These are phyloP conservation scores for Phalacrocorax carbo DNA, from an alignment of 2,113 vertebrate species.

Conservation along the genomic window DNA sequence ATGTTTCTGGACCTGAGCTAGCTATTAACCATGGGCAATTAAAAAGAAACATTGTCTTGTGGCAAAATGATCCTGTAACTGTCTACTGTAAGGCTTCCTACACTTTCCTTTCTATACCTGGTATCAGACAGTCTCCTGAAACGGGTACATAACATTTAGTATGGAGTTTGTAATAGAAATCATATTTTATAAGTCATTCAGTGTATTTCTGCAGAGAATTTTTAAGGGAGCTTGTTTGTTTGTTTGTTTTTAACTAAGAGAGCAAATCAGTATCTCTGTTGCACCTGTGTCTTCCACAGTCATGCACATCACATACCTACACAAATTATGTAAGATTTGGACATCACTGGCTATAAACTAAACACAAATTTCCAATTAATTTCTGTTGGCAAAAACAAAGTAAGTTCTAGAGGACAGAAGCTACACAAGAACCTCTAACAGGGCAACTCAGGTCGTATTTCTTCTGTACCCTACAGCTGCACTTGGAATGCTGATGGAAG, in stretches of 20 bases:
- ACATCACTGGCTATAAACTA: neutral
- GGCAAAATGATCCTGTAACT: neutral
- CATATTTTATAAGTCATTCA: neutral
- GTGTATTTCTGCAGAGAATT: neutral
- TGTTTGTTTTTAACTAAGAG: neutral
- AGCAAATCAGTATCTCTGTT: neutral
- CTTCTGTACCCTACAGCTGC: neutral
- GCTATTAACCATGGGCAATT: neutral
- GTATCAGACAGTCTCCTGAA: neutral
- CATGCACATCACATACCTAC: neutral
- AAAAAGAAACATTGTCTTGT: neutral
- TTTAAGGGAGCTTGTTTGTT: neutral
- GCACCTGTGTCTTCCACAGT: neutral
- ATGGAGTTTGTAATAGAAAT: neutral
- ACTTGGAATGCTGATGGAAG: neutral
- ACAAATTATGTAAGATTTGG: neutral
- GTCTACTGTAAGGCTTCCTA: neutral
- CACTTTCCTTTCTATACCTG: neutral
- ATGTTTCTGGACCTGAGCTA: neutral
- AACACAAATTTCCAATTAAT: neutral
- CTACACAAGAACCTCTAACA: neutral
- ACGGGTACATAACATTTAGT: neutral
- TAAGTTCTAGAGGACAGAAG: neutral
- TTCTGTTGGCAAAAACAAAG: neutral
- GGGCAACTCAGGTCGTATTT: neutral